Conservation (phyloP, 1,140 invertebrate species). For the Achroia grisella region DNA sequence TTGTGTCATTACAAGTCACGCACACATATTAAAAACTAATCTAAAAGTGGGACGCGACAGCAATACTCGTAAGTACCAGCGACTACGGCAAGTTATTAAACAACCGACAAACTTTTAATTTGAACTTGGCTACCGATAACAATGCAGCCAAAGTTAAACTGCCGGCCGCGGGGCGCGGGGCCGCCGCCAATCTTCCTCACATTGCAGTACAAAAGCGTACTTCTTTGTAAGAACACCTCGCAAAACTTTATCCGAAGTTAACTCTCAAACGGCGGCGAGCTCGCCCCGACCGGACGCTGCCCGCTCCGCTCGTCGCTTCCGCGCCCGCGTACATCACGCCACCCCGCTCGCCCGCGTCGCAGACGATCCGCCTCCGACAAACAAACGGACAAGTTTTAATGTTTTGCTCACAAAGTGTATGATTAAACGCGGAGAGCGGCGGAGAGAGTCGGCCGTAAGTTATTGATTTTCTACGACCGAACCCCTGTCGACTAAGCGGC, state of each 20-base stretch:
- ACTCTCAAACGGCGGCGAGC: slow-evolving; percentile 42
- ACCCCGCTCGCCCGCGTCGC: slow-evolving; percentile 23
- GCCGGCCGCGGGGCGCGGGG: slow-evolving; percentile 39
- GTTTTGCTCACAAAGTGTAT: slow-evolving; percentile 73
- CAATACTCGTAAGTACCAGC: slow-evolving; percentile 15
- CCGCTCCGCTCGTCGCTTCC: slow-evolving; percentile 22
- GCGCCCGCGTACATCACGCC: slow-evolving; percentile 17
- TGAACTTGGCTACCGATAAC: slow-evolving; percentile 57
- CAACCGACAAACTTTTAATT: slow-evolving; percentile 57
- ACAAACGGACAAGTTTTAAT: slow-evolving; percentile 73
- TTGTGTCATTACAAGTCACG: background rate
- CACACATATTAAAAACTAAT: slow-evolving; percentile 19
- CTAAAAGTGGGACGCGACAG: slow-evolving; percentile 36
- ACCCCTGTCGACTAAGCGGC: slow-evolving; percentile 65
- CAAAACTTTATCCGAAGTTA: slow-evolving; percentile 71
- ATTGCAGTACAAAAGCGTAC: slow-evolving; percentile 66
- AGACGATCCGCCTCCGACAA: slow-evolving; percentile 58
- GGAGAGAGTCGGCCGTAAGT: slow-evolving; percentile 72
- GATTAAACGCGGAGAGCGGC: slow-evolving; percentile 70
- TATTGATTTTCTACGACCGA: slow-evolving; percentile 74
- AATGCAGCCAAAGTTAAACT: slow-evolving; percentile 61
- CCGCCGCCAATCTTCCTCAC: slow-evolving; percentile 58
- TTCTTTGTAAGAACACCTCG: slow-evolving; percentile 70
- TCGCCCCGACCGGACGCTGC: slow-evolving; percentile 18
- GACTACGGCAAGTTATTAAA: slow-evolving; percentile 19